Conservation (phyloP, 1,140 invertebrate species). For the Panulirus ornatus region DNA sequence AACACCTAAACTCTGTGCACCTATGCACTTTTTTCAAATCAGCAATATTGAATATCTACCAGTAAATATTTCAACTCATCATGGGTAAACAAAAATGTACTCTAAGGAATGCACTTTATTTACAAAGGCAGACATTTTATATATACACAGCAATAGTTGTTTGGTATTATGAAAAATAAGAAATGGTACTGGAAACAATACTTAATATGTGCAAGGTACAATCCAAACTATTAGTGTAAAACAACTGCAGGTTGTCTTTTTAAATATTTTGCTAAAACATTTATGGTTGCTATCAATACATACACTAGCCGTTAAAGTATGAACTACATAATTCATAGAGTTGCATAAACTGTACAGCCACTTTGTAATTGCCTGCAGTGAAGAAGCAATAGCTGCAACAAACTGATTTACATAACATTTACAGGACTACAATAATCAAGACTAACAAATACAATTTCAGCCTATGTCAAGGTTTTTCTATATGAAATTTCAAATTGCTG, state of each 20-base stretch:
- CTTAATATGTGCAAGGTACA: constrained; percentile 58
- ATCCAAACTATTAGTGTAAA: constrained; percentile 57
- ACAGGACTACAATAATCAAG: not conserved
- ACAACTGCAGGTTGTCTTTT: constrained; percentile 45
- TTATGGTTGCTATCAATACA: constrained; percentile 17
- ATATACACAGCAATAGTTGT: constrained; percentile 59
- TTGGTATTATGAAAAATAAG: constrained; percentile 58
- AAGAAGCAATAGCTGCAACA: constrained; percentile 39
- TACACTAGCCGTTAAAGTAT: constrained; percentile 33
- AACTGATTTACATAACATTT: constrained; percentile 3
- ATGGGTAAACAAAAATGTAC: not conserved
- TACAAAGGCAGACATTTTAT: constrained; percentile 63
- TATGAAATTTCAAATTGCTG: not conserved
- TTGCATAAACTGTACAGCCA: constrained; percentile 47
- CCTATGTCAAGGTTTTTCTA: not conserved
- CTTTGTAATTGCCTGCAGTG: constrained; percentile 19
- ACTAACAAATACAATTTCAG: not conserved
- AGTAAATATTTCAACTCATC: no score
- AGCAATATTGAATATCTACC: not conserved
- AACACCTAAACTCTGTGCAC: no score
- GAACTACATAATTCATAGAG: constrained; percentile 33
- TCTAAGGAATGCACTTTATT: constrained; percentile 61
- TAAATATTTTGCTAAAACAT: constrained; percentile 50
- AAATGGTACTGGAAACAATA: constrained; percentile 55
- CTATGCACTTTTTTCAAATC: no score